Evolutionary conservation across 2,113 vertebrate species (phyloP).

Genomic region (Lepus europaeus): DNA sequence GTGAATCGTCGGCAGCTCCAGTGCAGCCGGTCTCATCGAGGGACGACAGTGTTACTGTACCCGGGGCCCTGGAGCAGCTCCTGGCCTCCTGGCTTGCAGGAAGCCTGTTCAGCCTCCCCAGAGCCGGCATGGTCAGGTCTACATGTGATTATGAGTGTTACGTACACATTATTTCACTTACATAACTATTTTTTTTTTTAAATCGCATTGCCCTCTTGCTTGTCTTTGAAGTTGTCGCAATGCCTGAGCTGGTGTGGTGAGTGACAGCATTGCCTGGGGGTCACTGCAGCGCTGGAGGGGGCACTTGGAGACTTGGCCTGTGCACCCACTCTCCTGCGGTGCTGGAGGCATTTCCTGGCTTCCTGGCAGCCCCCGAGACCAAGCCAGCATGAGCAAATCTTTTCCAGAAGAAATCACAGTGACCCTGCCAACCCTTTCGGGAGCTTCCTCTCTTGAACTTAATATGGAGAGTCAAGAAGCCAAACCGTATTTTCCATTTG

Average conservation of each 20-base stretch:
- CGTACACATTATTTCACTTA: neutral
- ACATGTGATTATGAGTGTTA: neutral
- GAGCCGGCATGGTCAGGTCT: neutral
- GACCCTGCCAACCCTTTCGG: neutral
- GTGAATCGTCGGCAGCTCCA: no score
- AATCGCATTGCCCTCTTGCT: neutral
- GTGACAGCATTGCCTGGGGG: neutral
- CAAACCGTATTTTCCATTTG: neutral
- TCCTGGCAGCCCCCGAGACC: neutral
- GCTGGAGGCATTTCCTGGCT: neutral
- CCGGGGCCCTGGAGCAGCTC: no score
- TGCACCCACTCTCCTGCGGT: neutral
- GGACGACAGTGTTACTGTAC: neutral
- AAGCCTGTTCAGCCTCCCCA: neutral
- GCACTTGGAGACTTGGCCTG: neutral
- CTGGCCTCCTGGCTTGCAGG: neutral
- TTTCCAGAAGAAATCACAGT: neutral
- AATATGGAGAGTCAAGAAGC: neutral
- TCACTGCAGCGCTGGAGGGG: neutral
- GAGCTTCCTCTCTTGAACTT: neutral
- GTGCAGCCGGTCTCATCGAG: neutral
- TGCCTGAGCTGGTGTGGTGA: neutral
- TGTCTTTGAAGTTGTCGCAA: neutral
- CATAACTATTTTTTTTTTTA: neutral
- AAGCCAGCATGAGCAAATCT: neutral